phyloP scores from a whole-genome alignment of 2,113 vertebrate species.

The Casuarius casuarius region DNA sequence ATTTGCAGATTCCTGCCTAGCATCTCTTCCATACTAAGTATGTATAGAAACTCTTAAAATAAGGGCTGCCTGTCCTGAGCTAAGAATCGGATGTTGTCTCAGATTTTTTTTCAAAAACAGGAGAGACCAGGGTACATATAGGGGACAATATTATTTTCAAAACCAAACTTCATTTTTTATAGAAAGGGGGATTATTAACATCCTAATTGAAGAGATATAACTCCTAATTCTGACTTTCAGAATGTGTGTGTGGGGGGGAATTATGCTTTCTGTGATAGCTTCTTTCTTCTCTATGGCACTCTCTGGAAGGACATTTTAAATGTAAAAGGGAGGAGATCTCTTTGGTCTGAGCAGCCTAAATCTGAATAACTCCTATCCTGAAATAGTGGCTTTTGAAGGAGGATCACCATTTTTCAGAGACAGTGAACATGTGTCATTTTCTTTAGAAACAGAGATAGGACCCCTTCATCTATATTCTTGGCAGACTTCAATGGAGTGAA shows the following conservation, averaged over 20 bases:
- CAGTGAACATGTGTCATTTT: background rate
- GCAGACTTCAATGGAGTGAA: slow-evolving; percentile 34
- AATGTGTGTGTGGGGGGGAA: background rate
- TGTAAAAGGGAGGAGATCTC: background rate
- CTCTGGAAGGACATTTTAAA: background rate
- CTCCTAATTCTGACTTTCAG: background rate
- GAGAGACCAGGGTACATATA: background rate
- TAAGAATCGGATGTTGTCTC: background rate
- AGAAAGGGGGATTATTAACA: background rate
- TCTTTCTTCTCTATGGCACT: background rate
- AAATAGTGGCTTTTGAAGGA: background rate
- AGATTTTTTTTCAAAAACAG: background rate
- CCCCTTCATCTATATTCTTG: slow-evolving; percentile 44
- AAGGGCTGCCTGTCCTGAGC: background rate
- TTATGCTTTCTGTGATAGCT: background rate
- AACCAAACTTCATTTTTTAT: background rate
- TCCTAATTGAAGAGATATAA: background rate
- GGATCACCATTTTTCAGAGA: background rate
- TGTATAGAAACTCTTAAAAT: background rate
- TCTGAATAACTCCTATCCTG: background rate
- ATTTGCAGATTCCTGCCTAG: background rate
- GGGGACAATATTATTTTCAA: background rate
- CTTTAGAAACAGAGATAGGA: background rate
- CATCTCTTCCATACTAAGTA: background rate
- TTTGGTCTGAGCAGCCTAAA: background rate